phyloP scores from a whole-genome alignment of 2,888 invertebrate genomes.

The Amphipoea lucens region DNA sequence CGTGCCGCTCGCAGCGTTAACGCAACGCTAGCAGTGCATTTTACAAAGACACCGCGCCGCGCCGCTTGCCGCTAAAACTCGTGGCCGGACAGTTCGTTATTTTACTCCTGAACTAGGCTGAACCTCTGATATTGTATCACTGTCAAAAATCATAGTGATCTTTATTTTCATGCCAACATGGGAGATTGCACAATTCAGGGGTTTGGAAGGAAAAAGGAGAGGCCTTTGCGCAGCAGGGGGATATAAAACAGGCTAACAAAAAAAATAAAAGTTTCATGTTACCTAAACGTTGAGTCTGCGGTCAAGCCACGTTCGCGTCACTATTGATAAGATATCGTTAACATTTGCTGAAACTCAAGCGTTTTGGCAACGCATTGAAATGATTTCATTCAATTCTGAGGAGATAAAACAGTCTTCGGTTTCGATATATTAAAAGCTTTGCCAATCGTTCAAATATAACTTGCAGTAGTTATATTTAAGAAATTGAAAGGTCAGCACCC shows the following conservation, averaged over 20 bases:
- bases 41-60: no score
- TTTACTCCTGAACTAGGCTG: no score
- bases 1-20: no score
- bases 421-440: conserved; percentile 17
- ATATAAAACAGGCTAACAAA: no score
- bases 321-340: conserved; percentile 11
- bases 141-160: no score
- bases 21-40: no score
- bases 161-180: no score
- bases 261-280: background rate
- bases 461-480: background rate
- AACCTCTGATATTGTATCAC: no score
- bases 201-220: no score
- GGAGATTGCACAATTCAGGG: no score
- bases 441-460: conserved; percentile 28
- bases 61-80: no score
- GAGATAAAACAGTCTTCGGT: conserved; percentile 41
- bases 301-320: conserved; percentile 2
- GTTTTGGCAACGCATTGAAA: conserved; percentile 45
- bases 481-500: background rate
- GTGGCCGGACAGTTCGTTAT: background rate
- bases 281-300: background rate
- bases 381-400: conserved; percentile 39
- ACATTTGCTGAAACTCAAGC: conserved; percentile 33
- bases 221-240: no score